These are phyloP conservation scores for Oryzias sinensis DNA, from an alignment of 2,797 vertebrate genomes.

Conservation along the genomic window DNA sequence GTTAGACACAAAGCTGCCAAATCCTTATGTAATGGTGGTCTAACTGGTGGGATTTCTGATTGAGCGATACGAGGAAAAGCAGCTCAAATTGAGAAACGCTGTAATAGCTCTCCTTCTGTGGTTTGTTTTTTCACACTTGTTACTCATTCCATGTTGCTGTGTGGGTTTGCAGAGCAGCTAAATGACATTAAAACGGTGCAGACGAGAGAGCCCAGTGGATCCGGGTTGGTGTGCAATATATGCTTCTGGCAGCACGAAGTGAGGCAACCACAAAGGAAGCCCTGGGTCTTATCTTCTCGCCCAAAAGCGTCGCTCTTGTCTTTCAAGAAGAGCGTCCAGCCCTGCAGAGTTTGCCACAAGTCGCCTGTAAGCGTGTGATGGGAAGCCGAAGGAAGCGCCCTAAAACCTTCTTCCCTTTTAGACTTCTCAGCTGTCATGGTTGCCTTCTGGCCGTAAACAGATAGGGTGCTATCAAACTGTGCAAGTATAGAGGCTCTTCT, in stretches of 20 bases:
- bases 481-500: slow-evolving; percentile 41
- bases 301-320: slow-evolving; percentile 12
- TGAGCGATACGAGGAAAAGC: slow-evolving; percentile 64
- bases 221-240: slow-evolving; percentile 1
- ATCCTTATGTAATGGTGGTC: slow-evolving; percentile 70
- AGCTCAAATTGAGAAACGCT: slow-evolving; percentile 52
- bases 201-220: too few relatives aligned
- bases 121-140: too few relatives aligned
- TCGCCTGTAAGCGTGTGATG: slow-evolving; percentile 40
- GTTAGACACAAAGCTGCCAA: slow-evolving; percentile 69
- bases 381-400: slow-evolving; percentile 34
- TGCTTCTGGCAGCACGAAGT: slow-evolving; percentile 34
- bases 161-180: slow-evolving; percentile 4
- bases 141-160: not conserved
- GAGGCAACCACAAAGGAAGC: slow-evolving; percentile 57
- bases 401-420: slow-evolving; percentile 50
- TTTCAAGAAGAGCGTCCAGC: slow-evolving; percentile 32
- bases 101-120: slow-evolving; percentile 8
- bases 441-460: slow-evolving; percentile 40
- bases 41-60: slow-evolving; percentile 66
- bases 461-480: slow-evolving; percentile 58
- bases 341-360: slow-evolving; percentile 25
- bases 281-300: slow-evolving; percentile 31
- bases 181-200: slow-evolving; percentile 8
- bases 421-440: slow-evolving; percentile 52